phyloP scores from a whole-genome alignment of 2,888 invertebrate species.

The Cetonia aurata region DNA sequence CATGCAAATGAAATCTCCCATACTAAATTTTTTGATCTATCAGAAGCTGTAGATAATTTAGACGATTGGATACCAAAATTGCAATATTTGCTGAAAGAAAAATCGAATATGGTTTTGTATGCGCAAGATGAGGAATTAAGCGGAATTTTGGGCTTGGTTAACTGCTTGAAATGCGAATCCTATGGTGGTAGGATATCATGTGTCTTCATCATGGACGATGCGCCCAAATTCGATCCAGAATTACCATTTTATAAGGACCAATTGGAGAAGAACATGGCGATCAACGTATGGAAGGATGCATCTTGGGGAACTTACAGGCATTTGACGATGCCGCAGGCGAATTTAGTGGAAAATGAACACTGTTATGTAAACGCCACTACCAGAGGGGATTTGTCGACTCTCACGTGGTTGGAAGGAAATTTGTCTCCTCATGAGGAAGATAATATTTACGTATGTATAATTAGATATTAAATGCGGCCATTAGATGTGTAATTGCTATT shows the following conservation, averaged over 20 bases:
- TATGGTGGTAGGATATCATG: slow-evolving; percentile 68
- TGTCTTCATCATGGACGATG: slow-evolving; percentile 70
- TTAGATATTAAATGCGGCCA: background rate
- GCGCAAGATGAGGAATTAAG: slow-evolving; percentile 71
- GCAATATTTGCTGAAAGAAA: slow-evolving; percentile 18
- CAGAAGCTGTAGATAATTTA: slow-evolving; percentile 9
- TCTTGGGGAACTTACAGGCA: slow-evolving; percentile 66
- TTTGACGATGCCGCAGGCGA: slow-evolving; percentile 36
- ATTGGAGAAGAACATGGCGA: slow-evolving; percentile 77
- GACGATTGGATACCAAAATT: slow-evolving; percentile 27
- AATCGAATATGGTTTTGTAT: slow-evolving; percentile 68
- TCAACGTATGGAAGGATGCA: slow-evolving; percentile 79
- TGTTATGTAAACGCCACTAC: slow-evolving; percentile 81
- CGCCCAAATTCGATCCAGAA: slow-evolving; percentile 75
- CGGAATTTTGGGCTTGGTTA: slow-evolving; percentile 87
- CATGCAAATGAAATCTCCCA: background rate
- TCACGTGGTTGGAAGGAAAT: slow-evolving; percentile 83
- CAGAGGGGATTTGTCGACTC: slow-evolving; percentile 85
- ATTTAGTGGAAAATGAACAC: slow-evolving; percentile 70
- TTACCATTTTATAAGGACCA: slow-evolving; percentile 76
- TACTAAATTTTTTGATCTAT: background rate
- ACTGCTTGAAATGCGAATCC: slow-evolving; percentile 83
- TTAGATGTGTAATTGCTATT: background rate
- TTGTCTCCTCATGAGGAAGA: background rate
- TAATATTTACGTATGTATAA: slow-evolving; percentile 24